Evolutionary conservation across 1,140 invertebrate genomes (phyloP), one percentile per base, ranked within the genome.

Genomic region (Drosophila navojoa): DNA sequence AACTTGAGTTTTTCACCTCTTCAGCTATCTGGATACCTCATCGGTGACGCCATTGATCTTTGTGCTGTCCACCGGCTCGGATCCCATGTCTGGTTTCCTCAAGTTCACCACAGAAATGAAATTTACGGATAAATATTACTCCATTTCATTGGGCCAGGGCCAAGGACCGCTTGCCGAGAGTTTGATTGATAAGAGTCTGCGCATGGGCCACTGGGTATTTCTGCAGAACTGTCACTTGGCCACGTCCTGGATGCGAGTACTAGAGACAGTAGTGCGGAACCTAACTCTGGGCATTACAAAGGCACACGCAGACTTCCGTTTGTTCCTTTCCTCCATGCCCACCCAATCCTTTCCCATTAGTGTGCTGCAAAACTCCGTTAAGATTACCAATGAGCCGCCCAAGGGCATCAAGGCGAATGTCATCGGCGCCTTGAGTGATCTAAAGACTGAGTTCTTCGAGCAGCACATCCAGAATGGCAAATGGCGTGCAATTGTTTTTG

Each of bases 161-260:
- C 97, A 98, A 92, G 96, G 96, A 0, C 95, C 95, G 0, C 94
- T 97, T 38, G 97, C 97, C 2, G 95, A 98, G 87, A 94, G 94
- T 79, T 94, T 98, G 92, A 96, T 98, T 4, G 94, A 94, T n/a
- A 93, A 93, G 62, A 97, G 95, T 5, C 93, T 94, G 58, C 93
- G 94, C 0, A 92, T 93, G 45, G 97, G 97, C 1, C 94, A 95
- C 78, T 98, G 97, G 98, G 95, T 98, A 0, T 96, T 97, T 89
- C 92, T 98, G 62, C 96, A 95, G 94, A 98, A 98, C 91, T 98
- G 97, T 90, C 97, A 98, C 89, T 93, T 99, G 74, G 97, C 97
- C 6, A 95, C 96, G 4, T 97, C 97, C 0, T 98, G 97, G 97
- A 97, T 99, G 97, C 92, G 95, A 2, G 91, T 92, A 0, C 93